Conservation (phyloP, 2,888 invertebrate species). For the Hofmannophila pseudospretella region DNA sequence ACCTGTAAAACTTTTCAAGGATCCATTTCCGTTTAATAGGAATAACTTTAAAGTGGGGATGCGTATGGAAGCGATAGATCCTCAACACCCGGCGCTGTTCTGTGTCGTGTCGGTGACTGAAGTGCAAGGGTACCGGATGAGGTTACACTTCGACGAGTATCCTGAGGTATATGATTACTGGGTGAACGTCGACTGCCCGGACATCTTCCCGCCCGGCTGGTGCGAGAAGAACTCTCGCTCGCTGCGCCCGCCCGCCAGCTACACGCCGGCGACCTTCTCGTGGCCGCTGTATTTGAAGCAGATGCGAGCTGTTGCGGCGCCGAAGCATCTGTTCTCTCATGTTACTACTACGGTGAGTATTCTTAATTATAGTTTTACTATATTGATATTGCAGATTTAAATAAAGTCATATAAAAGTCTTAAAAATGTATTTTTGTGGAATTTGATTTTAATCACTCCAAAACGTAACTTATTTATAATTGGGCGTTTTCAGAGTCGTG, state of each 20-base stretch:
- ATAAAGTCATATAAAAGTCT: too few relatives aligned
- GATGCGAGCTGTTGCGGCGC: conserved; percentile 86
- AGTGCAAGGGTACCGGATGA: conserved; percentile 88
- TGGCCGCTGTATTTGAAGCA: conserved; percentile 91
- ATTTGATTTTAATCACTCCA: too few relatives aligned
- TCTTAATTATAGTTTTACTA: too few relatives aligned
- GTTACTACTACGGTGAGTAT: conserved; percentile 79
- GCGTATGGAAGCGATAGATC: conserved; percentile 96
- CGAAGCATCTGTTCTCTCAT: conserved; percentile 85
- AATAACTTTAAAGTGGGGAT: conserved; percentile 90
- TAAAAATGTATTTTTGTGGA: too few relatives aligned
- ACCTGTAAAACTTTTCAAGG: conserved; percentile 86
- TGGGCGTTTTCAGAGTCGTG: too few relatives aligned
- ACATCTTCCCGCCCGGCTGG: conserved; percentile 96
- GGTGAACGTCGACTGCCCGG: conserved; percentile 94
- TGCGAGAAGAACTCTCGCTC: conserved; percentile 89
- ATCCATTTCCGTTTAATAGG: conserved; percentile 85
- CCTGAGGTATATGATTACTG: conserved; percentile 94
- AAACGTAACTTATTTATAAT: too few relatives aligned
- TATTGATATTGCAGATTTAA: neutral
- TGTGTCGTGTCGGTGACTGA: conserved; percentile 92
- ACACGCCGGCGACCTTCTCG: conserved; percentile 80
- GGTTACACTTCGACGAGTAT: conserved; percentile 95
- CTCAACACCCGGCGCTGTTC: conserved; percentile 91
- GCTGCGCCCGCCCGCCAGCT: conserved; percentile 88